Conservation (phyloP, 2,113 vertebrate species). For the Hystrix brachyura region DNA sequence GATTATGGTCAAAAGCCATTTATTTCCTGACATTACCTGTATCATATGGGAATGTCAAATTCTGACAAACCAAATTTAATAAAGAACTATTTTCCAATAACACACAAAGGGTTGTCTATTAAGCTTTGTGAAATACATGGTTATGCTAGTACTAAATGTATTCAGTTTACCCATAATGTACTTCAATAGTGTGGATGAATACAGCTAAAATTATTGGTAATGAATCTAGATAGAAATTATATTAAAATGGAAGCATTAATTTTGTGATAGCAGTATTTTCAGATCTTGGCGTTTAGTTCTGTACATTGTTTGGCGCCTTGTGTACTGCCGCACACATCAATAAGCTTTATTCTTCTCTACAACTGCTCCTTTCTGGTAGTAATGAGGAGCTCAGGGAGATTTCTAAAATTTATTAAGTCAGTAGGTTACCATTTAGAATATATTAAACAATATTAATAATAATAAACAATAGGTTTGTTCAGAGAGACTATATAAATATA, state of each 20-base stretch:
- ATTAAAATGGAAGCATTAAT: background rate
- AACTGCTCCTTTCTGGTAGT: background rate
- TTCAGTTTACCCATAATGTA: background rate
- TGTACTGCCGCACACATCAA: background rate
- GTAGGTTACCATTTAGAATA: constrained; percentile 49
- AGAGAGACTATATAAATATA: constrained; percentile 37
- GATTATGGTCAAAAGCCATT: background rate
- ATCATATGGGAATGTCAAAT: background rate
- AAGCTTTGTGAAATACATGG: background rate
- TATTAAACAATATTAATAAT: constrained; percentile 73
- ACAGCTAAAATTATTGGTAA: background rate
- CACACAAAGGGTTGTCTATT: background rate
- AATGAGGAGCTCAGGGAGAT: constrained; percentile 1
- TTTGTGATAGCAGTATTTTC: background rate
- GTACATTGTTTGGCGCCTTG: no score
- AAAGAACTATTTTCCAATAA: background rate
- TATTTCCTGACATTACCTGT: background rate
- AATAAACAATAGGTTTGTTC: constrained; percentile 21
- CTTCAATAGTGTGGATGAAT: background rate
- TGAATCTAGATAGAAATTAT: background rate
- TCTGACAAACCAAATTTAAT: background rate
- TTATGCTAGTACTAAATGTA: background rate
- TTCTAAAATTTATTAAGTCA: constrained; percentile 28
- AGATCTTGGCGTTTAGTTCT: background rate
- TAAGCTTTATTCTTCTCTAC: background rate